These are phyloP conservation scores for Orestias chungarensis DNA, from an alignment of 2,797 vertebrate species.

Conservation along the genomic window DNA sequence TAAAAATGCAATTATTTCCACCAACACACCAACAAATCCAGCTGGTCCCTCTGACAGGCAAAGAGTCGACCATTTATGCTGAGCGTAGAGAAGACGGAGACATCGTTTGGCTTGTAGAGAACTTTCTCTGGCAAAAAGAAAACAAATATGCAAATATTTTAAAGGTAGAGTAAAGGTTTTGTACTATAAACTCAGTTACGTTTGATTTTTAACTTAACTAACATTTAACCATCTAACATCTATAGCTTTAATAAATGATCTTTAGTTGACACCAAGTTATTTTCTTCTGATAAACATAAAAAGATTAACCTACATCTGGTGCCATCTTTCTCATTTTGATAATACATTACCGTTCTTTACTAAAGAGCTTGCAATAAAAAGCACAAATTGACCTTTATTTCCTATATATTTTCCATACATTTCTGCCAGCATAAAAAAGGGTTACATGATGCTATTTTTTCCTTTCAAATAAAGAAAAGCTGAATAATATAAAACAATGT, in stretches of 20 bases:
- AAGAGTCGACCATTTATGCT: constrained; percentile 94
- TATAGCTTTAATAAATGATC: not conserved
- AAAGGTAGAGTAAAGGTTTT: not conserved
- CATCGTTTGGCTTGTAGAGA: constrained; percentile 90
- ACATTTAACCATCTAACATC: not conserved
- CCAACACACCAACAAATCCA: constrained; percentile 90
- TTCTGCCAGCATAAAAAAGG: not conserved
- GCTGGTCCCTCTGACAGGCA: constrained; percentile 89
- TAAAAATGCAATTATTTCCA: too few relatives aligned
- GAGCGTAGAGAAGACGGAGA: constrained; percentile 96
- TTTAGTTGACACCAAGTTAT: not conserved
- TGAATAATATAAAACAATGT: not conserved
- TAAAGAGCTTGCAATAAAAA: not conserved
- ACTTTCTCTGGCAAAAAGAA: constrained; percentile 86
- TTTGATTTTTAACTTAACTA: not conserved
- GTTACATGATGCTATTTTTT: not conserved
- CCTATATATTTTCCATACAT: not conserved
- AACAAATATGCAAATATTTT: constrained; percentile 4
- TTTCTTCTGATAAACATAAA: not conserved
- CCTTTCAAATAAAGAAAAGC: not conserved
- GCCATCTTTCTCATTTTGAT: not conserved
- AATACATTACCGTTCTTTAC: not conserved
- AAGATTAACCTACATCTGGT: not conserved
- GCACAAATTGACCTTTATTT: not conserved
- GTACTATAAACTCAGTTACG: too few relatives aligned